Conservation (phyloP, 1,140 invertebrate genomes). For the Neotoxoptera formosana region DNA sequence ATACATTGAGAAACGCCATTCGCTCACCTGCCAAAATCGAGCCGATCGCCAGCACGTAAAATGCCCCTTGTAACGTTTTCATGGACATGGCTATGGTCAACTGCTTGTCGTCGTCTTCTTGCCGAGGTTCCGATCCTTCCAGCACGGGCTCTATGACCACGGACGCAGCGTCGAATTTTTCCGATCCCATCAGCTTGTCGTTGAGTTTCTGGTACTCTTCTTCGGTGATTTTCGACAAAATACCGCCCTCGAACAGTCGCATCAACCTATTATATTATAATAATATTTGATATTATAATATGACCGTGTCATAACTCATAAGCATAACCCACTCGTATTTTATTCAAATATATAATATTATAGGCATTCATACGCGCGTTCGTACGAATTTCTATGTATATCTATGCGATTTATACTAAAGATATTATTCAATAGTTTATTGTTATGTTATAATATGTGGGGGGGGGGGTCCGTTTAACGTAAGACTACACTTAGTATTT, state of each 20-base stretch:
- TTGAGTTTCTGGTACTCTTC: constrained; percentile 74
- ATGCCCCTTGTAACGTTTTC: constrained; percentile 73
- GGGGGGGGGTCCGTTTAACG: neutral
- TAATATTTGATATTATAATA: neutral
- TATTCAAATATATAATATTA: neutral
- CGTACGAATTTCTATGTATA: neutral
- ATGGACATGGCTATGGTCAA: constrained; percentile 69
- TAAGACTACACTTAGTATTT: neutral
- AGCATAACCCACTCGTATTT: neutral
- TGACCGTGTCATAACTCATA: neutral
- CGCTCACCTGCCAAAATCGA: constrained; percentile 62
- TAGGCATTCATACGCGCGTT: neutral
- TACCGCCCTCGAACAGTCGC: constrained; percentile 75
- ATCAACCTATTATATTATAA: constrained; percentile 69
- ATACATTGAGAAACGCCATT: neutral
- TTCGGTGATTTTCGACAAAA: constrained; percentile 74
- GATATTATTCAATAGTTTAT: neutral
- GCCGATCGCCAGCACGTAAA: constrained; percentile 71
- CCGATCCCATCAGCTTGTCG: constrained; percentile 62
- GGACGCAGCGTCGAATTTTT: neutral
- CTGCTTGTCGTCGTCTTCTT: constrained; percentile 59
- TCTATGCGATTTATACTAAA: neutral
- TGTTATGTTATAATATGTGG: neutral
- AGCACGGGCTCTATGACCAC: constrained; percentile 55
- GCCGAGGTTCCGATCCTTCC: constrained; percentile 60